A percentile compares a stretch with the other conserved stretches of the same genome.
Conservation (phyloP, 1,140 invertebrate genomes). For the Metopolophium dirhodum region DNA sequence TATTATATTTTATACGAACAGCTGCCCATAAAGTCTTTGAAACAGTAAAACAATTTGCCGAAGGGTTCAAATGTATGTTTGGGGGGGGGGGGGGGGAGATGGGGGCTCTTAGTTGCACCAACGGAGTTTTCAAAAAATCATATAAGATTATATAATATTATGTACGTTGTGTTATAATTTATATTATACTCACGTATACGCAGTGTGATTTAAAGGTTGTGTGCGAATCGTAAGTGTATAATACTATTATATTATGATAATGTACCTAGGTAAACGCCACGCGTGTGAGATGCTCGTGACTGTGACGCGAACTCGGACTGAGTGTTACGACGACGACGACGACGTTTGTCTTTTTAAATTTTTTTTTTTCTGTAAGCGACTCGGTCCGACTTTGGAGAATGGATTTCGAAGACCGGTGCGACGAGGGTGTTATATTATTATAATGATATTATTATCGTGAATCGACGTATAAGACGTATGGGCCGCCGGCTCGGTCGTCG, state of each 20-base stretch:
- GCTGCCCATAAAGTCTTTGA: too few relatives aligned
- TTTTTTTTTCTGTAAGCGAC: background rate
- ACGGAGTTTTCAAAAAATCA: background rate
- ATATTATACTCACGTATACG: background rate
- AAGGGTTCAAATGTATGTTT: too few relatives aligned
- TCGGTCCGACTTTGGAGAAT: background rate
- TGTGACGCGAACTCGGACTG: background rate
- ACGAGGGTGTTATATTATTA: background rate
- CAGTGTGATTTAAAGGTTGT: background rate
- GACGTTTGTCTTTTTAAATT: too few relatives aligned
- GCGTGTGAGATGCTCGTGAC: background rate
- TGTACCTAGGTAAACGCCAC: background rate
- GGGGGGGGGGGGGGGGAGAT: too few relatives aligned
- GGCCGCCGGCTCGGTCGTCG: background rate
- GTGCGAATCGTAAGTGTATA: background rate
- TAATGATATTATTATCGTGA: background rate
- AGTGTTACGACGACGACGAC: background rate
- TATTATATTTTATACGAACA: too few relatives aligned
- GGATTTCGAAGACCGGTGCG: background rate
- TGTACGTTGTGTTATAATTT: background rate
- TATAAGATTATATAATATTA: too few relatives aligned
- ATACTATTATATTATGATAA: background rate
- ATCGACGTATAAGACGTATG: background rate
- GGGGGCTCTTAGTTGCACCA: background rate
- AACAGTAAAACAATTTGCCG: too few relatives aligned